phyloP scores from a whole-genome alignment of 2,888 invertebrate species.

The Lasioglossum lativentre region DNA sequence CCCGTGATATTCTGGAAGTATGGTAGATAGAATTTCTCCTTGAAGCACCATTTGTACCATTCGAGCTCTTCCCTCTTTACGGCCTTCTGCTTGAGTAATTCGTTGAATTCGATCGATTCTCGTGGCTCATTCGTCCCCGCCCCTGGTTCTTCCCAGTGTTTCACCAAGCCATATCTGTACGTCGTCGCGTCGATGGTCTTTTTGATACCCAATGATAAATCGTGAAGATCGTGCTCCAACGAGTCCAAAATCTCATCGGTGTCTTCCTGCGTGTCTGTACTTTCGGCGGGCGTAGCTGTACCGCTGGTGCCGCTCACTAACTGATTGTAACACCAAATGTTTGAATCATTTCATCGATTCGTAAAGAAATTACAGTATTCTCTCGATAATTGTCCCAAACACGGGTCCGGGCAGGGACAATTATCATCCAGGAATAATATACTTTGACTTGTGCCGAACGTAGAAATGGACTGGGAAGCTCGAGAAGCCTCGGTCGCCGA shows the following conservation, averaged over 20 bases:
- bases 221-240: slow-evolving; percentile 39
- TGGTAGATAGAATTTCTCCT: slow-evolving; percentile 67
- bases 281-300: background rate
- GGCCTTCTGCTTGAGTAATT: slow-evolving; percentile 44
- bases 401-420: too few species aligned
- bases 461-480: too few species aligned
- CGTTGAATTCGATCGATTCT: slow-evolving; percentile 45
- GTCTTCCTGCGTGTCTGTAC: background rate
- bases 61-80: slow-evolving; percentile 54
- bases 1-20: slow-evolving; percentile 72
- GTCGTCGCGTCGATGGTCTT: slow-evolving; percentile 59
- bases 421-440: too few species aligned
- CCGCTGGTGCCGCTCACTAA: background rate
- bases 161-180: slow-evolving; percentile 58
- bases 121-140: slow-evolving; percentile 22
- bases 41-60: slow-evolving; percentile 74
- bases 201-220: slow-evolving; percentile 65
- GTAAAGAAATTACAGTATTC: background rate
- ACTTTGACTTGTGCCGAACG: too few species aligned
- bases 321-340: slow-evolving; percentile 7
- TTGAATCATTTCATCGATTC: background rate
- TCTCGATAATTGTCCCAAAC: too few species aligned
- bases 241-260: slow-evolving; percentile 25
- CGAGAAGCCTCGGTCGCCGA: too few species aligned
- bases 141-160: slow-evolving; percentile 15